Evolutionary conservation across 2,888 invertebrate species (phyloP), one percentile per base, ranked within the genome.

Genomic region (Leptinotarsa haldemani): DNA sequence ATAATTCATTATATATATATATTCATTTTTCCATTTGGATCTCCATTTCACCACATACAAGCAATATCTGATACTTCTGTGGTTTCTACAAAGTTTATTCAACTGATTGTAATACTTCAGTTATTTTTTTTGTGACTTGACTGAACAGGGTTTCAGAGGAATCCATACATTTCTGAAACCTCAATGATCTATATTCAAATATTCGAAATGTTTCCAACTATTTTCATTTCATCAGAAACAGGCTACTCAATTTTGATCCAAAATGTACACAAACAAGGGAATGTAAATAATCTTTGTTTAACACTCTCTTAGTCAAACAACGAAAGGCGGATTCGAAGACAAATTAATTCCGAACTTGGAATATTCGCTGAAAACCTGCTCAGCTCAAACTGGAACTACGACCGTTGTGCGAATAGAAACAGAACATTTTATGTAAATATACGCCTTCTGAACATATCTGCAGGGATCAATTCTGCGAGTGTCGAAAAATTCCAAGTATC

Each of bases 121-220:
- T n/a, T n/a, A n/a, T n/a, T n/a, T n/a, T n/a, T n/a, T n/a, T n/a
- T n/a, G n/a, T n/a, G n/a, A n/a, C n/a, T n/a, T n/a, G n/a, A n/a
- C n/a, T n/a, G n/a, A 22, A 22, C 22, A 22, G 22, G 22, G 22
- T 22, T 22, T 22, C 22, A 22, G 1, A 22, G 22, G 22, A 22
- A 22, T 22, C 22, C 22, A 22, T 22, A 22, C 22, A 22, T 22
- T 22, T 22, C 2, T 25, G 2, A 25, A 25, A 25, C 25, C 25
- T 50, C 50, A n/a, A n/a, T n/a, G 5, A 52, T 7, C 50, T n/a
- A 2, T n/a, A n/a, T 16, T n/a, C 12, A 52, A 12, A 12, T 56
- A 22, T 56, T 90, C n/a, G 90, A 12, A 15, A 12, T 22, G 22
- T 13, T 20, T 25, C 15, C 13, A 22, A 22, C 3, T 56, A 15